Evolutionary conservation across 2,888 invertebrate genomes (phyloP), one percentile per base, ranked within the genome.

Genomic region (Eupeodes luniger): DNA sequence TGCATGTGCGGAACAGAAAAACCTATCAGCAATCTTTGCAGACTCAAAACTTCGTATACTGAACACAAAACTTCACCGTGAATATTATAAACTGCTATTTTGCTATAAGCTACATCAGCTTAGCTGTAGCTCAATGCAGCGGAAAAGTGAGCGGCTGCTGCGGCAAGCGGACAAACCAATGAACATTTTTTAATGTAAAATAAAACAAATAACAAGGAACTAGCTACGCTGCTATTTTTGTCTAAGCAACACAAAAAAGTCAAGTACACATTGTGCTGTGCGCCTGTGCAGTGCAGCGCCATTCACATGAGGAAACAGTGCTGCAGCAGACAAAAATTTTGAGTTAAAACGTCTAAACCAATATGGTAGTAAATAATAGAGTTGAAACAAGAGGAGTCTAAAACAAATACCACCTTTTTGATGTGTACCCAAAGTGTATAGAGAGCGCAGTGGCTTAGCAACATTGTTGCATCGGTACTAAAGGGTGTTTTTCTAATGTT

Each of bases 31-130:
- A 44, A 53, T 59, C 40, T 40, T n/a, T 10, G 16, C 40, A 27
- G 19, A 62, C 53, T 47, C 10, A 72, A 72, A 76, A 27, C 19
- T 19, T 19, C 19, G 19, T 19, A 19, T 19, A 19, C 27, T 27
- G 27, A 27, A 87, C 84, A 84, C 80, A 80, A 87, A 80, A 87
- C 87, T 84, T 87, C 83, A 69, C 88, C 85, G 77, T 88, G 88
- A 88, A 88, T 88, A 84, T 88, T 59, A 75, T 82, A 66, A 72
- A 57, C 69, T 40, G 16, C 44, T 72, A 40, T 47, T 66, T 49
- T 27, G 66, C 66, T 49, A 27, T 49, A 27, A 14, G 47, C 64
- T 27, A 27, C 27, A 27, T 27, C 27, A 27, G 27, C 27, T 27
- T 27, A 27, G 27, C 27, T 27, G 27, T 47, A 64, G 64, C 14